Base-by-base conservation (phyloP, 2,113 vertebrate species). In the Platysternon megacephalum region DNA sequence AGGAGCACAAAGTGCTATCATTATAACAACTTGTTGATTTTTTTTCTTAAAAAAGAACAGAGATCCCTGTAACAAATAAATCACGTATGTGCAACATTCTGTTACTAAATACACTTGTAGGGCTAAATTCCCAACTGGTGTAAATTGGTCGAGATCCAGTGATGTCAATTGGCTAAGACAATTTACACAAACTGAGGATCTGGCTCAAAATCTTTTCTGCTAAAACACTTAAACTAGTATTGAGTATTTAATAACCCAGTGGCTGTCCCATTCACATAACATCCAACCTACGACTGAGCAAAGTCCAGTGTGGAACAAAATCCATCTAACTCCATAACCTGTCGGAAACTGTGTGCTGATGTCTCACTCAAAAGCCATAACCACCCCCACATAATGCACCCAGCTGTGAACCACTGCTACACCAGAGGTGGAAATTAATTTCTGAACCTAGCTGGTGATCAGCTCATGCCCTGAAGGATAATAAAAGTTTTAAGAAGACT, bases 261-360 rank as follows among this genome's bases (percentile, higher is more conserved):
- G 44, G 21, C n/a, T 44, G 6, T 52, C 11, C 44, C 80, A 1
- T 74, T 83, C 46, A 11, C 68, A 81, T 81, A 78, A 44, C 26
- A 48, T 13, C 11, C 74, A n/a, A 35, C 3, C 4, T 32, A 48
- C 19, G 10, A 11, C 8, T 39, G 48, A 85, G 46, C 0, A 49
- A 84, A 24, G 13, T 12, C 32, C 0, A 0, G 2, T 1, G 28
- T 35, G 52, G 22, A 78, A 28, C 24, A 28, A 28, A 46, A 44
- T 44, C 74, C 42, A 44, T 78, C 42, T 46, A 78, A 46, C 24
- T 16, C 74, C 42, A 44, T 78, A 44, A 44, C 24, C 74, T 46
- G 21, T 76, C 22, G 3, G 39, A 44, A 76, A 76, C 72, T 26
- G 24, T 28, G 11, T 46, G 42, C 26, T 46, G 22, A 78, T 46